Conservation (phyloP, 2,797 vertebrate genomes). For the Menidia menidia region DNA sequence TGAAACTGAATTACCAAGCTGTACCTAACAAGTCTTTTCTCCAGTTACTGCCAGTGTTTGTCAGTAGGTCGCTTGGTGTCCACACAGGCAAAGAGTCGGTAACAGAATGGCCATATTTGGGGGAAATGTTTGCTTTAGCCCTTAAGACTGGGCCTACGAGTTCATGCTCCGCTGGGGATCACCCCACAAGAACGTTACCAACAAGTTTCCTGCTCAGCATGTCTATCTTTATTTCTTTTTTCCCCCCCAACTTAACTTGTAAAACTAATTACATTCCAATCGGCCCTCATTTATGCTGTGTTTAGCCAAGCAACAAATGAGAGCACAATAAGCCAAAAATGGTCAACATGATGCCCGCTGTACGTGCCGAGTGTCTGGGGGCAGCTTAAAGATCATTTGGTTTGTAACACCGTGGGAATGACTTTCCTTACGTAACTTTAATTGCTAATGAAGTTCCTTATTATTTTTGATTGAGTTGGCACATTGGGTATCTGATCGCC, state of each 20-base stretch:
- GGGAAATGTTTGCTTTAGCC: not conserved
- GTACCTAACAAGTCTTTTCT: too few relatives aligned
- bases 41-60: not conserved
- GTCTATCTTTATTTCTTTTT: too few relatives aligned
- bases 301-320: not conserved
- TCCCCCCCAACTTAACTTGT: not conserved
- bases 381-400: not conserved
- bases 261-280: not conserved
- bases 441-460: conserved; percentile 9
- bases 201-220: too few relatives aligned
- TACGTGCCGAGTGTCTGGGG: not conserved
- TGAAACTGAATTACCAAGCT: conserved; percentile 2
- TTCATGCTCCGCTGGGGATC: too few relatives aligned
- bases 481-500: not conserved
- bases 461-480: not conserved
- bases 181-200: too few relatives aligned
- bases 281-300: not conserved
- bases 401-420: not conserved
- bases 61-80: too few relatives aligned
- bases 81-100: not conserved
- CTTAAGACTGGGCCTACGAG: too few relatives aligned
- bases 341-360: not conserved
- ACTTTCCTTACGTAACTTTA: not conserved
- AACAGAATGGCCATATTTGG: not conserved
- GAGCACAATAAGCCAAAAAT: not conserved